Base-by-base conservation (phyloP, 2,888 invertebrate genomes). In the Thymelicus acteon region DNA sequence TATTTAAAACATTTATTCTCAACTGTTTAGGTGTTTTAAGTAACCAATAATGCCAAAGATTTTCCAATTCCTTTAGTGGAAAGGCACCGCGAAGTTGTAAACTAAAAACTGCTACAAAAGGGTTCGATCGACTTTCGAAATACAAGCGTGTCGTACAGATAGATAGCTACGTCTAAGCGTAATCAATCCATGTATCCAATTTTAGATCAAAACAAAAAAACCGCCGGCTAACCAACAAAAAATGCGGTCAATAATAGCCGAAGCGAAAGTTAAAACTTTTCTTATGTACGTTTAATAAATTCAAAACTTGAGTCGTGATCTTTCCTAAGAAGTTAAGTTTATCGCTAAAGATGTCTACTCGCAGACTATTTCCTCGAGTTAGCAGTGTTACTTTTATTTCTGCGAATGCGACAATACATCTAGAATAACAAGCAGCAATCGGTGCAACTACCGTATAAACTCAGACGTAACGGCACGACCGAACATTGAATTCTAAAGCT, bases 361-460 rank as follows among this genome's bases (percentile, higher is more conserved):
- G 58, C 31, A 7, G 7, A 15, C 39, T 60, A 60, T 40, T 40
- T 60, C 60, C 40, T 40, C 60, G 60, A 60, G 60, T 60, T 39
- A 15, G 39, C n/a, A 63, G 48, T 15, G 58, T 60, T 71, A 71
- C 65, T 71, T 71, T 71, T 65, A 60, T 65, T 71, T 71, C 70
- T 70, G 70, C 64, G 70, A 70, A 70, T 70, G 70, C 19, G 64
- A 70, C 70, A 70, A 70, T 70, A 52, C 64, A 31, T 57, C 31
- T 70, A 60, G 70, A 70, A 70, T 64, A 64, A 19, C 49, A 70
- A 70, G 64, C 70, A 31, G 57, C 52, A 19, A 61, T 61, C 61
- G 60, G 31, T 24, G n/a, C 58, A 70, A 52, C 64, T 64, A 70
- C 70, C 64, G 70, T 70, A 70, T 49, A 70, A 70, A 64, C 63